Percentiles rank a stretch among this genome's conserved stretches.
These are phyloP conservation scores for Cassiopea xamachana DNA, from an alignment of 30 jellyfish, hydroid and myxozoan genomes.

Conservation along the genomic window DNA sequence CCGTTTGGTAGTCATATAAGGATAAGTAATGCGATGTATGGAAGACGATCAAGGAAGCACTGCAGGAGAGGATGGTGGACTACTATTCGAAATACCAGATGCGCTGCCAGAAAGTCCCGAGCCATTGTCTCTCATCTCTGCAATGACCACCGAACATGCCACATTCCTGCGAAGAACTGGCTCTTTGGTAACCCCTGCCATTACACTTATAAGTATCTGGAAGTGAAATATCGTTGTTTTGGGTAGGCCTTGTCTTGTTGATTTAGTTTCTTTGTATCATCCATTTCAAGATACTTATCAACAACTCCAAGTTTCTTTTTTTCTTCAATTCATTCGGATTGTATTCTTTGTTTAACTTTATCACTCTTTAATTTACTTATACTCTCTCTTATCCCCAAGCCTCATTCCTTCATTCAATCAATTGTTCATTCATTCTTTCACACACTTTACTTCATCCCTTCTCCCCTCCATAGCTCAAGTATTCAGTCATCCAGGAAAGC, in stretches of 20 bases:
- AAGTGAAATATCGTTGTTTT: slow-evolving; percentile 51
- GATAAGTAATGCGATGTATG: slow-evolving; percentile 62
- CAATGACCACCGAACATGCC: slow-evolving; percentile 28
- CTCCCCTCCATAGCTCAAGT: neutral
- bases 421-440: neutral
- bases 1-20: slow-evolving; percentile 59
- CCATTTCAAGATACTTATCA: too few relatives aligned
- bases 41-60: slow-evolving; percentile 37
- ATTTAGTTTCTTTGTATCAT: too few relatives aligned
- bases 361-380: neutral
- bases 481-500: neutral
- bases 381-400: neutral
- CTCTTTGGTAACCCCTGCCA: slow-evolving; percentile 65
- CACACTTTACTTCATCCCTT: neutral
- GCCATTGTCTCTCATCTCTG: slow-evolving; percentile 22
- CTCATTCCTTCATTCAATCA: neutral
- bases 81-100: slow-evolving; percentile 1
- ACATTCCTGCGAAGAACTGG: slow-evolving; percentile 64
- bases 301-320: neutral
- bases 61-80: slow-evolving; percentile 61
- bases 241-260: slow-evolving; percentile 23
- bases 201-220: slow-evolving; percentile 42
- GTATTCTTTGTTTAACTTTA: neutral
- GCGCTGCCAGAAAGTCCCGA: slow-evolving; percentile 43
- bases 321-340: neutral